Conservation (phyloP, 2,797 vertebrate species). For the Eulemur albifrons region DNA sequence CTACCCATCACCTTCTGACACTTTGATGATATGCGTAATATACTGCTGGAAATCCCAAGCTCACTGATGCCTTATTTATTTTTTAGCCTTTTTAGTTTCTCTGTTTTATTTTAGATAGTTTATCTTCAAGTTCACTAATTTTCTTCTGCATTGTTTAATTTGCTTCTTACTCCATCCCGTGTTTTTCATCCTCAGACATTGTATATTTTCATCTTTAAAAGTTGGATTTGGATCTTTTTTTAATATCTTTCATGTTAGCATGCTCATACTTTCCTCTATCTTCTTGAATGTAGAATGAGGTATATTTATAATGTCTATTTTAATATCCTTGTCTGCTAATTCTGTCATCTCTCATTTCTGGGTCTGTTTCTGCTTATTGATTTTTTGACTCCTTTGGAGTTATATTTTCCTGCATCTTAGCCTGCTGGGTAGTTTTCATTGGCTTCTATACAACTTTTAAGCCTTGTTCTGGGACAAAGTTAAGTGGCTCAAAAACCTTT, state of each 20-base stretch:
- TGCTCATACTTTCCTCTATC: background rate
- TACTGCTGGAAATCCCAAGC: background rate
- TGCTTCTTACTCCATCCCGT: background rate
- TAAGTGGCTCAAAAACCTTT: background rate
- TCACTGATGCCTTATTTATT: background rate
- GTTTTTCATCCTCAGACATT: background rate
- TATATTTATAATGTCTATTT: background rate
- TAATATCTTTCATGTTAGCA: background rate
- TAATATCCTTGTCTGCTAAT: background rate
- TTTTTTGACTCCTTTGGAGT: background rate
- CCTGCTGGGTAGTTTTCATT: conserved; percentile 10
- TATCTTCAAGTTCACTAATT: background rate
- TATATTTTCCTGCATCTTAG: background rate
- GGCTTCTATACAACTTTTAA: conserved; percentile 26
- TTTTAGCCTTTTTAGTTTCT: background rate
- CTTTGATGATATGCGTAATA: background rate
- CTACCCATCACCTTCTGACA: background rate
- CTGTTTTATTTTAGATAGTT: background rate
- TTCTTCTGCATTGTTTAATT: background rate
- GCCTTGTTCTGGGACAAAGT: background rate
- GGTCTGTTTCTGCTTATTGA: background rate
- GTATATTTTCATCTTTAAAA: background rate
- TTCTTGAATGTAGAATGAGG: background rate
- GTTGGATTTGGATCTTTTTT: background rate
- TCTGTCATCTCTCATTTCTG: background rate